A percentile compares a stretch with the other conserved stretches of the same genome.
These are phyloP conservation scores for Urechis unicinctus DNA, from an alignment of 2,888 invertebrate species.

Conservation along the genomic window DNA sequence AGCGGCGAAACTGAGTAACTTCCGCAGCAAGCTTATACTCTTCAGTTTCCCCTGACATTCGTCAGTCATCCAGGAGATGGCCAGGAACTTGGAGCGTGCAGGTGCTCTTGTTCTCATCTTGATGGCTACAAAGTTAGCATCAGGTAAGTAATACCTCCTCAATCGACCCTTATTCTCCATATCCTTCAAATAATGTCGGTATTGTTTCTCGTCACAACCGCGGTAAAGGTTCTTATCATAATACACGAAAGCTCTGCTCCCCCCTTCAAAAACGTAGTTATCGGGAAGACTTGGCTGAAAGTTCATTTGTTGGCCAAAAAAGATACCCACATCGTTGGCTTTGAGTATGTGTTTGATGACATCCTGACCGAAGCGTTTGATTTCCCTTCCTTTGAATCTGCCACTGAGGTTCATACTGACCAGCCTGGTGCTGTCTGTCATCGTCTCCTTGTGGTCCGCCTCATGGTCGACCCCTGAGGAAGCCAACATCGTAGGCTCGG, in stretches of 20 bases:
- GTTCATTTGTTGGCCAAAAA: conserved; percentile 22
- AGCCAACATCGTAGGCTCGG: no score
- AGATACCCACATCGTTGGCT: conserved; percentile 14
- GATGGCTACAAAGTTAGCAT: conserved; percentile 18
- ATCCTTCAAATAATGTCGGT: conserved; percentile 18
- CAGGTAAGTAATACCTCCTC: conserved; percentile 18
- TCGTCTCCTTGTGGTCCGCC: no score
- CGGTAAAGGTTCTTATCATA: conserved; percentile 15
- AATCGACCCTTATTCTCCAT: conserved; percentile 19
- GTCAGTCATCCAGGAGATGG: conserved; percentile 23
- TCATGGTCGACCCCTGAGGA: no score
- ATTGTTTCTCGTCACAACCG: conserved; percentile 19
- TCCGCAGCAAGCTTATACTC: conserved; percentile 11
- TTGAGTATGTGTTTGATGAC: conserved; percentile 15
- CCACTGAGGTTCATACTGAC: conserved; percentile 21
- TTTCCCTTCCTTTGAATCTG: conserved; percentile 19
- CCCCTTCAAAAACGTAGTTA: conserved; percentile 14
- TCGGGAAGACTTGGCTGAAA: conserved; percentile 18
- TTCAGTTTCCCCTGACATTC: conserved; percentile 14
- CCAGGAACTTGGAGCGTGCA: conserved; percentile 14
- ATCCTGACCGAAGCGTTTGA: conserved; percentile 13
- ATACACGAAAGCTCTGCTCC: conserved; percentile 15
- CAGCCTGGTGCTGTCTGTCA: conserved; percentile 8
- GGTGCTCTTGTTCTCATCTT: conserved; percentile 10
- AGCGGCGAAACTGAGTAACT: conserved; percentile 15